Evolutionary conservation across 2,888 invertebrate genomes (phyloP).

Genomic region (Limnephilus rhombicus): DNA sequence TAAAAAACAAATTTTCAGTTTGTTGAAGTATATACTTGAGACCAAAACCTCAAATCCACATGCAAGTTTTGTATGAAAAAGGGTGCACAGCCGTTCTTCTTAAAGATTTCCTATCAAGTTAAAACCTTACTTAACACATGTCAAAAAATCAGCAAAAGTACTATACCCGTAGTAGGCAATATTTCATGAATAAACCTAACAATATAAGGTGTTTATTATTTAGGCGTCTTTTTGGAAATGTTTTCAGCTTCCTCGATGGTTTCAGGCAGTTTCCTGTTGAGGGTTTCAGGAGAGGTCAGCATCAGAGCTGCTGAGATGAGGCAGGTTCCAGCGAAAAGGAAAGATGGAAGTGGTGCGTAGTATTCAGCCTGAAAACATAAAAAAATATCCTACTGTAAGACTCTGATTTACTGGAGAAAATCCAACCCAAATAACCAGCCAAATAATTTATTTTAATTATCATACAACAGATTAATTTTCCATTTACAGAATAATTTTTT

Average conservation of each 20-base stretch:
- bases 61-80: too few species aligned
- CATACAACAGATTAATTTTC: too few species aligned
- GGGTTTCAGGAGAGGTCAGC: constrained; percentile 78
- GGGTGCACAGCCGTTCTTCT: too few species aligned
- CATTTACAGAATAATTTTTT: too few species aligned
- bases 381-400: neutral
- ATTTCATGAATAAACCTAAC: too few species aligned
- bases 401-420: too few species aligned
- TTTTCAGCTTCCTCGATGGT: constrained; percentile 79
- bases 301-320: constrained; percentile 77
- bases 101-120: too few species aligned
- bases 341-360: constrained; percentile 73
- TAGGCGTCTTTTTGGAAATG: constrained; percentile 11
- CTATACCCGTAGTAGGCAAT: neutral
- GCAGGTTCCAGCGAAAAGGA: constrained; percentile 79
- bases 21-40: too few species aligned
- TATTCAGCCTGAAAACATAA: constrained; percentile 37
- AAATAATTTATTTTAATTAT: too few species aligned
- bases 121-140: neutral
- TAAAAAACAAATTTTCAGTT: too few species aligned
- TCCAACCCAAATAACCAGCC: too few species aligned
- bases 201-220: neutral
- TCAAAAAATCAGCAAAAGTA: neutral
- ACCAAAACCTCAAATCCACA: too few species aligned
- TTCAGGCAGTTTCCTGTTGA: constrained; percentile 79